Evolutionary conservation across 2,888 invertebrate species (phyloP).

Genomic region (Harpalus rubripes): DNA sequence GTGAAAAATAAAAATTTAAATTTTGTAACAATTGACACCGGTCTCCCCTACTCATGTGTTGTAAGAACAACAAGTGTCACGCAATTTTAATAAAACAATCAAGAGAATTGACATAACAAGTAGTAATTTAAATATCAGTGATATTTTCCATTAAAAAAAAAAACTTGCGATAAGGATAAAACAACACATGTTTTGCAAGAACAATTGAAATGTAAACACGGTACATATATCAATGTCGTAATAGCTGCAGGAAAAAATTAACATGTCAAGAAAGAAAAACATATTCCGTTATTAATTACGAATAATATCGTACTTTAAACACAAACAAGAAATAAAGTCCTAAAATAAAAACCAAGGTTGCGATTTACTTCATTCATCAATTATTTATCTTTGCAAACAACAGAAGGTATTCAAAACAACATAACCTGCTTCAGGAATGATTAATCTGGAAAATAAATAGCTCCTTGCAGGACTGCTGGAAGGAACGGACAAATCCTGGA

Average conservation of each 20-base stretch:
- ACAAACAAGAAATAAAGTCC: constrained; percentile 18
- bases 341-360: constrained; percentile 29
- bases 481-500: constrained; percentile 47
- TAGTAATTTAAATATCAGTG: neutral
- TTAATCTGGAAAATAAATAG: constrained; percentile 47
- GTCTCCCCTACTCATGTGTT: no score
- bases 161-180: neutral
- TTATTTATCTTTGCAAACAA: neutral
- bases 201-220: constrained; percentile 1
- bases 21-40: no score
- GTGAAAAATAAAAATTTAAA: no score
- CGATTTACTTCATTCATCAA: constrained; percentile 34
- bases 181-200: neutral
- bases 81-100: no score
- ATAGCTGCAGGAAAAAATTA: constrained; percentile 19
- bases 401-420: constrained; percentile 36
- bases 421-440: constrained; percentile 11
- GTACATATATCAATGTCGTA: constrained; percentile 1
- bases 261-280: constrained; percentile 32
- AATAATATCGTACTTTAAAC: constrained; percentile 4
- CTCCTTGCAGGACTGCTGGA: constrained; percentile 35
- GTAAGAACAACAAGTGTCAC: no score
- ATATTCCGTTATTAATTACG: constrained; percentile 27
- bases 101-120: neutral
- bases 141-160: neutral